Conservation (phyloP, 2,888 invertebrate species). For the Phengaris arion region DNA sequence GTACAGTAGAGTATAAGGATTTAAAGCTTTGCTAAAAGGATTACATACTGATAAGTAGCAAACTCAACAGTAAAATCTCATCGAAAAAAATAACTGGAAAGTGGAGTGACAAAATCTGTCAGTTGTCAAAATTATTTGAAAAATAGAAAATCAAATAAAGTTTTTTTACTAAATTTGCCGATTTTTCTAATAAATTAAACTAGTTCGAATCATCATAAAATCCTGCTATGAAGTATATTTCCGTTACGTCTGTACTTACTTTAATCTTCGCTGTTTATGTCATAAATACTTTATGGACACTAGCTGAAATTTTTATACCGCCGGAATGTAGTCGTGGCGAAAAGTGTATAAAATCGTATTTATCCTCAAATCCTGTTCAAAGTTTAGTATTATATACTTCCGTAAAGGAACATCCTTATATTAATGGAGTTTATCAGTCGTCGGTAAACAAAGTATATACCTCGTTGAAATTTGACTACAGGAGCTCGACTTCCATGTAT, state of each 20-base stretch:
- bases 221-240: slow-evolving; percentile 70
- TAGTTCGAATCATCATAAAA: slow-evolving; percentile 21
- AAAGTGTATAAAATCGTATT: slow-evolving; percentile 84
- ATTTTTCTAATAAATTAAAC: background rate
- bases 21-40: too few relatives aligned
- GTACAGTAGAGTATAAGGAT: too few relatives aligned
- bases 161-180: background rate
- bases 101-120: too few relatives aligned
- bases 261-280: slow-evolving; percentile 85
- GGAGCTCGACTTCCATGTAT: slow-evolving; percentile 64
- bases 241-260: slow-evolving; percentile 81
- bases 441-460: slow-evolving; percentile 80
- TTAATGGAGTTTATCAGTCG: slow-evolving; percentile 64
- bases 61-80: too few relatives aligned
- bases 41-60: too few relatives aligned
- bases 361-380: slow-evolving; percentile 83
- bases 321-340: slow-evolving; percentile 83
- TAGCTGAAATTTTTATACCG: slow-evolving; percentile 85
- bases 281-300: slow-evolving; percentile 86
- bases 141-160: too few relatives aligned
- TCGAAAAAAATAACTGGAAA: too few relatives aligned
- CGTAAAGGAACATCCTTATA: slow-evolving; percentile 77
- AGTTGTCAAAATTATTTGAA: too few relatives aligned
- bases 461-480: slow-evolving; percentile 83
- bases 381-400: slow-evolving; percentile 86